These are phyloP conservation scores for Astur gentilis DNA, from an alignment of 2,113 vertebrate genomes.

Conservation along the genomic window DNA sequence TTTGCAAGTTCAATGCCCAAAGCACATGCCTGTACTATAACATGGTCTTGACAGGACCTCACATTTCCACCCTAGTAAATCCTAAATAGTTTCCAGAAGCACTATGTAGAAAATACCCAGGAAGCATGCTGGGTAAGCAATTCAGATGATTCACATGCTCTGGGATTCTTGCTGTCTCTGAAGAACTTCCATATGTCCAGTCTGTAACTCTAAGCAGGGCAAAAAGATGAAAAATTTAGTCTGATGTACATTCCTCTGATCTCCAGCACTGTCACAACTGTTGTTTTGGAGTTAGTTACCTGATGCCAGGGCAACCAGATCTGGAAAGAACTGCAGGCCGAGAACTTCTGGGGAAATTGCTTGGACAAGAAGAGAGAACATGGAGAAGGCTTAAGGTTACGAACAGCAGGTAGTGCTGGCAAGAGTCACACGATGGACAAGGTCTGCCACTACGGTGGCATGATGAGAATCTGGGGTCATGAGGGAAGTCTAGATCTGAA, in stretches of 20 bases:
- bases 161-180: constrained; percentile 24
- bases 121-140: background rate
- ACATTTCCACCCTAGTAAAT: constrained; percentile 36
- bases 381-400: background rate
- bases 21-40: constrained; percentile 5
- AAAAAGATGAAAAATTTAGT: background rate
- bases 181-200: constrained; percentile 51
- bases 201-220: background rate
- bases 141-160: background rate
- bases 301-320: background rate
- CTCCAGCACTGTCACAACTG: background rate
- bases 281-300: background rate
- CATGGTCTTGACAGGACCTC: constrained; percentile 25
- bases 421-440: rapidly evolving
- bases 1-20: constrained; percentile 16
- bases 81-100: constrained; percentile 43
- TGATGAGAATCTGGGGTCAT: background rate
- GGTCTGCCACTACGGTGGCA: background rate
- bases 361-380: background rate
- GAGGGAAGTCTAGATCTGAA: background rate
- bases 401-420: background rate
- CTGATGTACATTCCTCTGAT: background rate
- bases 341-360: background rate
- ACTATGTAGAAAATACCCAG: background rate
- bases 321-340: background rate